These are phyloP conservation scores for Drosophila eugracilis DNA, from an alignment of 1,140 invertebrate species.

Conservation along the genomic window DNA sequence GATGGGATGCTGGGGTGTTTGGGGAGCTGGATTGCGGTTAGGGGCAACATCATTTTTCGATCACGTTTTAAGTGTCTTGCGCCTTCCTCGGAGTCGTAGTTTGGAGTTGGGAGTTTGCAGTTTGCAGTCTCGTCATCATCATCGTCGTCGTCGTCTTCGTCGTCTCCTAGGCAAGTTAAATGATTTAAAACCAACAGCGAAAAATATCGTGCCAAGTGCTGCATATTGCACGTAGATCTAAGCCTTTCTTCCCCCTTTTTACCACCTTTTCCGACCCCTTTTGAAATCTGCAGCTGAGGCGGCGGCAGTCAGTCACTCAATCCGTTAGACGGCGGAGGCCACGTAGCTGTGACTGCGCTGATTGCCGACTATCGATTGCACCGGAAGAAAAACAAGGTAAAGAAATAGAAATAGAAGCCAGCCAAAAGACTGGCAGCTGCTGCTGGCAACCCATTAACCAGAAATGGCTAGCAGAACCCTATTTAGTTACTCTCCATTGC, in stretches of 20 bases:
- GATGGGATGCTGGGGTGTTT: constrained; percentile 50
- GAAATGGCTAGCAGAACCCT: constrained; percentile 36
- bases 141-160: constrained; percentile 57
- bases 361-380: constrained; percentile 56
- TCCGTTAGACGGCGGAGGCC: constrained; percentile 72
- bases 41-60: constrained; percentile 80
- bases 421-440: constrained; percentile 16
- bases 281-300: constrained; percentile 53
- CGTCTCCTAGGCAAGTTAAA: constrained; percentile 76
- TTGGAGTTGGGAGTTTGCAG: constrained; percentile 17
- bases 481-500: constrained; percentile 42
- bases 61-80: constrained; percentile 83
- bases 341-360: constrained; percentile 66
- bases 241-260: constrained; percentile 4
- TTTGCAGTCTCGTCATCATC: constrained; percentile 44
- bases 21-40: constrained; percentile 53
- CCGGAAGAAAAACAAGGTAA: constrained; percentile 28
- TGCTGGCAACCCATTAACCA: constrained; percentile 40
- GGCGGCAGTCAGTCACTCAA: constrained; percentile 72
- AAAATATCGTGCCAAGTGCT: constrained; percentile 82
- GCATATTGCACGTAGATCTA: constrained; percentile 74
- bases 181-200: constrained; percentile 81
- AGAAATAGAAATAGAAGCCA: neutral
- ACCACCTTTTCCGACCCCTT: neutral
- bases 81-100: constrained; percentile 66